Conservation (phyloP, 2,888 invertebrate species). For the Caenorhabditis sinica region DNA sequence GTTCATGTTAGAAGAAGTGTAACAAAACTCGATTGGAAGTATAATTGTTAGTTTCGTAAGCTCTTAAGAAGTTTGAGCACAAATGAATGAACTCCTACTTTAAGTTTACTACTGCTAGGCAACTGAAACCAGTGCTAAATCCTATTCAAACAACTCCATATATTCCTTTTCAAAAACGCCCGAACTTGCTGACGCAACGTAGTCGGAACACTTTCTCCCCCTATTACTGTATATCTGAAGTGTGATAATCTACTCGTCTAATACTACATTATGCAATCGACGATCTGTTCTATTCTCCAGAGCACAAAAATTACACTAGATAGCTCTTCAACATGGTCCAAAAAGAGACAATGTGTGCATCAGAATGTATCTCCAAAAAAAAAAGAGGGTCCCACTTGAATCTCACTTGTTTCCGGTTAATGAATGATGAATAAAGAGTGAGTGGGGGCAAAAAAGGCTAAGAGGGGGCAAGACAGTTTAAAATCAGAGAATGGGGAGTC, state of each 20-base stretch:
- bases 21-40: no score
- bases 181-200: conserved; percentile 23
- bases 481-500: conserved; percentile 3
- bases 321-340: neutral
- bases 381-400: neutral
- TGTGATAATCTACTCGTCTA: conserved; percentile 27
- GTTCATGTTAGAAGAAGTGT: no score
- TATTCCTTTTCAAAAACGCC: neutral
- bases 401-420: conserved; percentile 52
- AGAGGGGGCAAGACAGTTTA: conserved; percentile 1
- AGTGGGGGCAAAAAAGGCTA: neutral
- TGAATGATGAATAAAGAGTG: neutral
- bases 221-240: conserved; percentile 18
- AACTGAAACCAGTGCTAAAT: no score
- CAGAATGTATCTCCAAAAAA: conserved; percentile 41
- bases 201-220: conserved; percentile 45
- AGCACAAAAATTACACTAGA: conserved; percentile 27
- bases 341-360: conserved; percentile 49
- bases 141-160: conserved; percentile 37
- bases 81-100: no score
- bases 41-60: no score
- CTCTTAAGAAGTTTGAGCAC: no score
- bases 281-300: conserved; percentile 4
- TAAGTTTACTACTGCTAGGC: no score
- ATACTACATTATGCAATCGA: conserved; percentile 45